Percentiles rank a stretch among this genome's conserved stretches.
Conservation (phyloP, 2,113 vertebrate species). For the Perca fluviatilis region DNA sequence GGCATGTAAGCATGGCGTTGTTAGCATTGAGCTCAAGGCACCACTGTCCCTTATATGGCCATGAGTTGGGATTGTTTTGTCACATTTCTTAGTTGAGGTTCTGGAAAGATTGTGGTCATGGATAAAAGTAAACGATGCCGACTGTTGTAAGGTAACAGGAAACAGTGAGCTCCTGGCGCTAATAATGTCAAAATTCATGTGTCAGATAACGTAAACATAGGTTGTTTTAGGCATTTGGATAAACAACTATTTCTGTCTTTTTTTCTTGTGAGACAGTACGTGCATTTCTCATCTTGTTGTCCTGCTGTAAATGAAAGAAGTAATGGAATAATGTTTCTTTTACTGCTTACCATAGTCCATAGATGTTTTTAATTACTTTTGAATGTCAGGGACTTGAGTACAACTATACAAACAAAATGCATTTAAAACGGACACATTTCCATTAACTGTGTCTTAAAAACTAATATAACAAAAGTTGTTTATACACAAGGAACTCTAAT, state of each 20-base stretch:
- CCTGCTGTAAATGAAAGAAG: neutral
- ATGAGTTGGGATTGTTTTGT: neutral
- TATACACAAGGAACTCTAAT: constrained; percentile 10
- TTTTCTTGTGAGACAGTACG: neutral
- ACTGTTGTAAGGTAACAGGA: neutral
- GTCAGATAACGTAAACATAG: neutral
- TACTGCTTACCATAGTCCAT: neutral
- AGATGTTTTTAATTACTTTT: neutral
- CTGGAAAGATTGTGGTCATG: neutral
- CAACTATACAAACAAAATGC: neutral
- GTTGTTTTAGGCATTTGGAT: neutral
- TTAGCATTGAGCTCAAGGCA: too few species aligned
- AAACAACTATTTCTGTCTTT: neutral
- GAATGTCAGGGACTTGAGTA: neutral
- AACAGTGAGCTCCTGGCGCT: neutral
- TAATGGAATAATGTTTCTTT: neutral
- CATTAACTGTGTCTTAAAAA: neutral
- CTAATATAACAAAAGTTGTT: neutral
- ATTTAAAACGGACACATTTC: neutral
- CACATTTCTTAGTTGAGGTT: neutral
- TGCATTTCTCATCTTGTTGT: neutral
- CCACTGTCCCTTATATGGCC: too few species aligned
- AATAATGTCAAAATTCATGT: neutral
- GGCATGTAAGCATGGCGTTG: too few species aligned
- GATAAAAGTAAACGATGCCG: too few species aligned